Conservation (phyloP, 2,113 vertebrate species). For the Lycocorax pyrrhopterus region DNA sequence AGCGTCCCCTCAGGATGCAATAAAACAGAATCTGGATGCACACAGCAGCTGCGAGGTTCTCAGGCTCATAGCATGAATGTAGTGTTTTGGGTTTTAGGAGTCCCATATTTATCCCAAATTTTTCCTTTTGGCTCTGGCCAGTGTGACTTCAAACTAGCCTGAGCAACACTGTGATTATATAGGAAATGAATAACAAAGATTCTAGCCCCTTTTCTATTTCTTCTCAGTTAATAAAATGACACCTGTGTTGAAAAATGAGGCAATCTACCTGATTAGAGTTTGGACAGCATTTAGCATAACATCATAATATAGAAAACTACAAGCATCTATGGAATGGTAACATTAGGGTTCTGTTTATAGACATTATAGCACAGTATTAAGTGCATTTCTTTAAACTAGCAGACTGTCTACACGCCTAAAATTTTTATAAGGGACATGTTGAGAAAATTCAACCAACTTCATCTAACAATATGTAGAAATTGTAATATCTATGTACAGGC, state of each 20-base stretch:
- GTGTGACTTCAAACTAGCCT: background rate
- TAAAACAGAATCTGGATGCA: background rate
- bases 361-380: background rate
- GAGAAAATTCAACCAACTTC: background rate
- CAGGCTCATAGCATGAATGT: accelerated
- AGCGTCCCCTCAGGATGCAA: background rate
- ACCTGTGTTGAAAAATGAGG: background rate
- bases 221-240: background rate
- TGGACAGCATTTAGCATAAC: background rate
- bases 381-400: background rate
- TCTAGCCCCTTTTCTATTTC: background rate
- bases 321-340: background rate
- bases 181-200: background rate
- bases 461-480: background rate
- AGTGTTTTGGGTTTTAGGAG: background rate
- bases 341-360: background rate
- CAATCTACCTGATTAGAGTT: background rate
- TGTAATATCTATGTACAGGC: background rate
- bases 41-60: background rate
- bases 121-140: background rate
- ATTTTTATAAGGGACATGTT: background rate
- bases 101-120: background rate
- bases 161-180: background rate
- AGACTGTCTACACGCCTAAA: background rate
- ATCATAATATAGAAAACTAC: background rate